Evolutionary conservation across 53 echinoderm and acorn worm species (phyloP).

Genomic region (Pentamera pediparva): DNA sequence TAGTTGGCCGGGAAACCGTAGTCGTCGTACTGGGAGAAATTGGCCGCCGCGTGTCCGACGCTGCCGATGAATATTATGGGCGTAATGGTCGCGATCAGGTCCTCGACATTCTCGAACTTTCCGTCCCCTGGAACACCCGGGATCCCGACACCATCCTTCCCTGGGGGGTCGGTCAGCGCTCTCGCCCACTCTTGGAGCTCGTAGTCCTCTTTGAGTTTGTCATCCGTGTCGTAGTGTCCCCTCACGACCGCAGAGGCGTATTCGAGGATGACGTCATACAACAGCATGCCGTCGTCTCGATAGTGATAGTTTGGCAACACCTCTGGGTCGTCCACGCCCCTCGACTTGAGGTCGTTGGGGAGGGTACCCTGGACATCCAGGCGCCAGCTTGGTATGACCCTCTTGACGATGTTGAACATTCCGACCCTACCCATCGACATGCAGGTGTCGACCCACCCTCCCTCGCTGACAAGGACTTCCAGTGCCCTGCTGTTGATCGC

Average conservation of each 20-base stretch:
- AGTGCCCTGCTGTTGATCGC: conserved; percentile 92
- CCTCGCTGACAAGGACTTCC: conserved; percentile 55
- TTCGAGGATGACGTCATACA: conserved; percentile 61
- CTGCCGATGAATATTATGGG: conserved; percentile 78
- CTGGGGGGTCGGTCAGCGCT: conserved; percentile 1
- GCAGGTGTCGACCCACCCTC: conserved; percentile 79
- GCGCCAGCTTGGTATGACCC: conserved; percentile 47
- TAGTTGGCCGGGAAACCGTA: conserved; percentile 77
- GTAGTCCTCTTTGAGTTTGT: conserved; percentile 45
- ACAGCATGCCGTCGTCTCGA: conserved; percentile 68
- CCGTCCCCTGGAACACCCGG: conserved; percentile 71
- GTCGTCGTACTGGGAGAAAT: conserved; percentile 80
- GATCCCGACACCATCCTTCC: conserved; percentile 27
- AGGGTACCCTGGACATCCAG: conserved; percentile 68
- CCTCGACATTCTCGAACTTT: conserved; percentile 42
- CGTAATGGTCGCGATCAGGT: conserved; percentile 52
- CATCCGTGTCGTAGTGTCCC: conserved; percentile 68
- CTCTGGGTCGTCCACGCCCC: conserved; percentile 82
- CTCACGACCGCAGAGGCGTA: conserved; percentile 71
- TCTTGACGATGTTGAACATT: conserved; percentile 68
- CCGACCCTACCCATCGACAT: conserved; percentile 73
- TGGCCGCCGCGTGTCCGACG: conserved; percentile 66
- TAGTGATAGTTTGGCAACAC: conserved; percentile 80
- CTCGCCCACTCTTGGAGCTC: conserved; percentile 66
- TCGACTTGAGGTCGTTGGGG: conserved; percentile 54